Evolutionary conservation across 2,888 invertebrate species (phyloP), one percentile per base, ranked within the genome.

Genomic region (Parnassius mnemosyne): DNA sequence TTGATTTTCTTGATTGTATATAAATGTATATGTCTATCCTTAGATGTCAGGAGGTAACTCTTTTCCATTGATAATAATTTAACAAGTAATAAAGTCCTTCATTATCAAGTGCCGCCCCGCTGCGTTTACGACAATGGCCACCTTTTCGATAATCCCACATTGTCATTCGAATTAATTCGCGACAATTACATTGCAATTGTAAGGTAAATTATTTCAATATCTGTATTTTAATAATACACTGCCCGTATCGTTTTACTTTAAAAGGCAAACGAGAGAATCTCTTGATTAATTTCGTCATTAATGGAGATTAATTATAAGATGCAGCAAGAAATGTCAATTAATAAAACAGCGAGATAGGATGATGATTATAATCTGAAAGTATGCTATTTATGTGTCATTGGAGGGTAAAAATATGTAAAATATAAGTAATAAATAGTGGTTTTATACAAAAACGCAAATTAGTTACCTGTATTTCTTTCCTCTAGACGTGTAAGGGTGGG

Each of bases 151-250:
- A 56, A 57, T 53, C 44, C 46, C 53, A 53, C 56, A 61, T 49
- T 60, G 53, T 63, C 64, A 57, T 65, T 58, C 60, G 50, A 68
- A 66, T 66, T 67, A 65, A 68, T 66, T 70, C 63, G 20, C 52
- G 9, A 60, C 56, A 49, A 60, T 63, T 63, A 63, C 63, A 43
- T 56, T 60, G 63, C 56, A 43, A 46, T 53, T 63, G 60, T 52
- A 20, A 44, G n/a, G 34, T 43, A 57, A 56, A 57, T 63, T 63
- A 63, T 63, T 55, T 55, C 46, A 43, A 11, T 43, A 49, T 49
- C 46, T 58, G n/a, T 50, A 50, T 58, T 51, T 49, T 44, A 43
- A 53, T 54, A 11, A 57, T n/a, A 16, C 11, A 7, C 13, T 34
- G 44, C 46, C 13, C 10, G 16, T 55, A 42, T 43, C 13, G 12